Percentiles rank a stretch among this genome's conserved stretches.
Conservation (phyloP, 2,888 invertebrate species). For the Ceraclea dissimilis region DNA sequence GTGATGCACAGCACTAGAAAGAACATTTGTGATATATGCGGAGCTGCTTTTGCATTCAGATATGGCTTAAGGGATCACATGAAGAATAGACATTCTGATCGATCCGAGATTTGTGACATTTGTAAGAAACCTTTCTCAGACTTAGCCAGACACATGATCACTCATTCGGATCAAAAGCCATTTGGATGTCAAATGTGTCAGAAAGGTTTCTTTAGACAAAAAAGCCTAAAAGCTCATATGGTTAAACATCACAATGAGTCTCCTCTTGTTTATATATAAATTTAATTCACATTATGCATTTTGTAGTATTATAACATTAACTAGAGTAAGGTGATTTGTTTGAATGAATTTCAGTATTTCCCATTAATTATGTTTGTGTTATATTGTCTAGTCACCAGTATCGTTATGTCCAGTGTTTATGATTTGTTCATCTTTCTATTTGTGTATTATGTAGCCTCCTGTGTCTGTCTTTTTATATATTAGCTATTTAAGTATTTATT, state of each 20-base stretch:
- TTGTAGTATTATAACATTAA: no score
- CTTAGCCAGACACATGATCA: constrained; percentile 4
- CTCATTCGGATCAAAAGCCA: constrained; percentile 6
- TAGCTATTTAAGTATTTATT: no score
- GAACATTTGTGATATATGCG: constrained; percentile 4
- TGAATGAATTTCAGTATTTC: no score
- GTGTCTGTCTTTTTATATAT: no score
- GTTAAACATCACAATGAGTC: constrained; percentile 4
- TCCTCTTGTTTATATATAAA: not conserved
- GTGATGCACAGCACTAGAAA: constrained; percentile 4
- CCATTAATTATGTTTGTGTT: no score
- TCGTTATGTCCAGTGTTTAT: no score
- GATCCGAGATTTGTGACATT: constrained; percentile 3
- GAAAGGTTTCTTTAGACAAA: constrained; percentile 7
- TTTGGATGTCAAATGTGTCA: constrained; percentile 5
- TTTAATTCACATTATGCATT: no score
- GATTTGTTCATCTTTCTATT: no score
- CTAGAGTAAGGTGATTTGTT: no score
- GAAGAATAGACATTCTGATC: constrained; percentile 6
- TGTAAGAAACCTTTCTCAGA: constrained; percentile 5
- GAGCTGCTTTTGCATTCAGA: constrained; percentile 5
- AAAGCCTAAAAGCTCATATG: constrained; percentile 4
- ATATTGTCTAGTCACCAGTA: no score
- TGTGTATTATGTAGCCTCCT: no score
- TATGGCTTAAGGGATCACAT: constrained; percentile 5